Base-by-base conservation (phyloP, 1,140 invertebrate genomes). In the Halesus radiatus region DNA sequence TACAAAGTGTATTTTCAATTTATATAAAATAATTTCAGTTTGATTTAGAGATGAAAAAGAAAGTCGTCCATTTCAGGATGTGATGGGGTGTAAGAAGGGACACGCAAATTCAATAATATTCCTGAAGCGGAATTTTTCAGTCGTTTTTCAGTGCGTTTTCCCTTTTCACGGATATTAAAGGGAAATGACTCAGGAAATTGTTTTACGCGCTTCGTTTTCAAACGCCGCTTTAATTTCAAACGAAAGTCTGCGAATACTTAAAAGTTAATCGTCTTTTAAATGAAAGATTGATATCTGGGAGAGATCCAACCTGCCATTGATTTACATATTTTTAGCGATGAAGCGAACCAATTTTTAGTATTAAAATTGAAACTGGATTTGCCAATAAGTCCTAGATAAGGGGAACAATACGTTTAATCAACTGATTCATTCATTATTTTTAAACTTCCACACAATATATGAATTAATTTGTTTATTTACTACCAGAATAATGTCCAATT, bases 151-250 rank as follows among this genome's bases (percentile, higher is more conserved):
- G 26, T 76, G 74, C 74, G 74, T 76, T 76, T 76, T 76, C 56
- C 56, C 56, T 76, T 62, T 76, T 76, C 20, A 32, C 74, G 74
- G 58, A 76, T 58, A 76, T 76, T 76, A 76, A 76, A 62, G 20
- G 74, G 74, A 76, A 76, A 76, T 76, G 54, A 76, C 56, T 32
- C n/a, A 58, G 74, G 74, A 76, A 76, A 76, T 76, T 76, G 74
- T 76, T 62, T 76, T 76, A 76, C 74, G 74, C 74, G 74, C 56
- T 60, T 58, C 54, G 37, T 76, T 76, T 76, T 60, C 74, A 76
- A 74, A 62, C 37, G 29, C 26, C 18, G 54, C 54, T 56, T 76
- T 76, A 76, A 76, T 76, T 76, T 76, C 29, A 26, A 23, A 16
- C 29, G 29, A 62, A 23, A 54, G 50, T 74, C 70, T 26, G 15